phyloP scores from a whole-genome alignment of 2,888 invertebrate species.

The Pilophorus perplexus region DNA sequence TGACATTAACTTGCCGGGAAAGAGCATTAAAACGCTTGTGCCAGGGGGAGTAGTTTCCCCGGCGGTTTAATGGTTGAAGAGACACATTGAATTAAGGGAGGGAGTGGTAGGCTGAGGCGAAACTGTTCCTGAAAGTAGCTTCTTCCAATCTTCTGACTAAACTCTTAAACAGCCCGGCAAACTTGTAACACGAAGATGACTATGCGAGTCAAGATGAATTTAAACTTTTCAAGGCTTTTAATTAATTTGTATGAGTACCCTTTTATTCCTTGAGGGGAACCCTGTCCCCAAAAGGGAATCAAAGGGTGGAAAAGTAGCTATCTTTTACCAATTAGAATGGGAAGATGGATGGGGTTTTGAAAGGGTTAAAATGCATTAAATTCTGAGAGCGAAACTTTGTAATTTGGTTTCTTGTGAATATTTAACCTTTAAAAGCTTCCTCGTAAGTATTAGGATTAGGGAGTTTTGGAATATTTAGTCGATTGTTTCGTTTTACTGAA shows the following conservation, averaged over 20 bases:
- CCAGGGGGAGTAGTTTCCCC: slow-evolving; percentile 15
- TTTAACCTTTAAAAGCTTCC: not conserved
- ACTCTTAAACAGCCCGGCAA: slow-evolving; percentile 10
- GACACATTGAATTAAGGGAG: slow-evolving; percentile 35
- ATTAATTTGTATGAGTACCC: slow-evolving; percentile 18
- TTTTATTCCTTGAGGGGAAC: not conserved
- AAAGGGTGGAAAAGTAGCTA: slow-evolving; percentile 2
- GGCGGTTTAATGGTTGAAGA: slow-evolving; percentile 36
- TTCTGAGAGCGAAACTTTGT: not conserved
- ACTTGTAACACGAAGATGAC: slow-evolving; percentile 23
- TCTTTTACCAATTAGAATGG: slow-evolving; percentile 9
- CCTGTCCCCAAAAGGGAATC: not conserved
- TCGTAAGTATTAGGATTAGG: too few relatives aligned
- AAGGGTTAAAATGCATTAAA: not conserved
- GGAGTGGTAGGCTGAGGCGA: not conserved
- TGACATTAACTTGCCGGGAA: slow-evolving; percentile 16
- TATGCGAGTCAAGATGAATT: slow-evolving; percentile 25
- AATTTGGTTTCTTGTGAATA: not conserved
- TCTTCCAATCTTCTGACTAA: slow-evolving; percentile 18
- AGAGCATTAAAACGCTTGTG: slow-evolving; percentile 24
- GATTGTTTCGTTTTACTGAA: too few relatives aligned
- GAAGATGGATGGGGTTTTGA: slow-evolving; percentile 5
- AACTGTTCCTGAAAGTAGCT: slow-evolving; percentile 25
- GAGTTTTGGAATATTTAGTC: too few relatives aligned
- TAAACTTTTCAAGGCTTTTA: slow-evolving; percentile 19